Evolutionary conservation across 2,797 vertebrate species (phyloP), one percentile per base, ranked within the genome.

Genomic region (Mormyrus proboscirostris): DNA sequence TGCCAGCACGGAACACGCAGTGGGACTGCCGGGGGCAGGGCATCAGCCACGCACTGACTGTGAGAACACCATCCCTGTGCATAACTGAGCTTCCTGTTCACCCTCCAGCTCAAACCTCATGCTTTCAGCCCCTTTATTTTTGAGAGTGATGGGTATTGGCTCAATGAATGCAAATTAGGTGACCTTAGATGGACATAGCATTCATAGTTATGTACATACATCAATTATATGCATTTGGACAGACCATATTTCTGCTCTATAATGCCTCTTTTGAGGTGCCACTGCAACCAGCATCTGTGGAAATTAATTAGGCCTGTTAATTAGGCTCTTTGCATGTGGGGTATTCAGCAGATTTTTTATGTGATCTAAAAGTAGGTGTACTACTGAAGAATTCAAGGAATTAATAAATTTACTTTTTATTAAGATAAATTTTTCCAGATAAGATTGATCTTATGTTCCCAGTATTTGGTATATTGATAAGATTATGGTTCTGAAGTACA

Each of bases 1-100:
- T 0, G 98, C 98, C 87, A 99, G 98, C 5, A 96, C 97, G 0
- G 98, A 99, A 91, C 94, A 97, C 16, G 94, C 98, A 0, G 99
- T 99, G 76, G 98, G 97, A 0, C 94, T 99, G 90, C 99, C 99
- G 0, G 98, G 95, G 83, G 95, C 97, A 0, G 94, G 93, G 0
- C 95, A 95, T 87, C 94, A 97, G 29, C 92, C 93, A 59, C 89
- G 94, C 2, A 93, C 92, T 0, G 94, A 96, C 62, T 97, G 97
- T 95, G 95, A 96, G 69, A 97, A 97, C 91, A 99, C 97, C 0
- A 98, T 99, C 90, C 94, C 96, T 0, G 93, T 97, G 89, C 97
- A 96, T 93, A 97, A 97, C 47, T 98, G 94, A 97, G 50, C 7
- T 0, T 9, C 16, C 69, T 14, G 38, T 53, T 25, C 7, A 22